Evolutionary conservation across 2,888 invertebrate genomes (phyloP), one percentile per base, ranked within the genome.

Genomic region (Horisme vitalbata): DNA sequence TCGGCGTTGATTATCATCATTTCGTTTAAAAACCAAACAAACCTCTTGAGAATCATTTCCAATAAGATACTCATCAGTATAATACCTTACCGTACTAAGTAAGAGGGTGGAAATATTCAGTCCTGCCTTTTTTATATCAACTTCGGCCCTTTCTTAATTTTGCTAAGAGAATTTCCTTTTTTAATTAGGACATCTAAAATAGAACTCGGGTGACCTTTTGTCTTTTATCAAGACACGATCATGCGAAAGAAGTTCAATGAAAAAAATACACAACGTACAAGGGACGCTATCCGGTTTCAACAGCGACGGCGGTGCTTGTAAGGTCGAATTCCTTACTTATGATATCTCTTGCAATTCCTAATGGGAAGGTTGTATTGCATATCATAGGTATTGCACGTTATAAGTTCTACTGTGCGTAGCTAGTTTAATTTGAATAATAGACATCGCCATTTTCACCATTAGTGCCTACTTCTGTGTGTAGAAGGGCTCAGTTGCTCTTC

Each of bases 251-350:
- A 33, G 21, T 43, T 39, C 11, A 32, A 15, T 20, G 10, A 32
- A 38, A 39, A n/a, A n/a, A n/a, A n/a, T n/a, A n/a, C n/a, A n/a
- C n/a, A n/a, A 50, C 39, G 37, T 20, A 45, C 27, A 45, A 48
- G 47, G 41, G 37, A 43, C 44, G 45, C 28, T 48, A 59, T 59
- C 56, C 56, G 59, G 59, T 43, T 55, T 37, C 24, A 32, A 48
- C 38, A 41, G 41, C 41, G 45, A 34, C 41, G 39, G 41, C 50
- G 46, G 51, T 34, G 44, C 44, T 45, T 20, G 34, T 55, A 56
- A 59, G 59, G 59, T 56, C 50, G 37, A 54, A 59, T 59, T 56
- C 59, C 54, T 41, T 45, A 41, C 52, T 47, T 46, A 56, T 52
- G 54, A 56, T 54, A 55, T 48, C 44, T 52, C 41, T 35, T 5